Conservation (phyloP, 53 echinoderm and acorn worm genomes). For the Echinarachnius parma region DNA sequence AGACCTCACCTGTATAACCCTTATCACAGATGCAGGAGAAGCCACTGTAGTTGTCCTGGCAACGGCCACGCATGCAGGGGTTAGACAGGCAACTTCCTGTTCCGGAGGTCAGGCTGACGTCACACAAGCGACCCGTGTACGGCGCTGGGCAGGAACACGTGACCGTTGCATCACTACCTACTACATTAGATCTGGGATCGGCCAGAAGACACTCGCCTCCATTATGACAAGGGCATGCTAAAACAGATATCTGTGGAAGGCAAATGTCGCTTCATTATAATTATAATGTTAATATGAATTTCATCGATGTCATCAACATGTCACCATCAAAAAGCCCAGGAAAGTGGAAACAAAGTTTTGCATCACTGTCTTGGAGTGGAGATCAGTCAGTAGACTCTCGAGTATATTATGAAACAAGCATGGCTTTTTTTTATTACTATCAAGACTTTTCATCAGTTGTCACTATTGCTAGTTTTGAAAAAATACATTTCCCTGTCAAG, state of each 20-base stretch:
- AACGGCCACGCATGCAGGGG: slow-evolving; percentile 74
- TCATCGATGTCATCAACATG: no score
- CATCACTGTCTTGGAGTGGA: no score
- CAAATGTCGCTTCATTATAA: no score
- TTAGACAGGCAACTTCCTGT: slow-evolving; percentile 51
- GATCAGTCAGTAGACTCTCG: no score
- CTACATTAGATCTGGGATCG: slow-evolving; percentile 24
- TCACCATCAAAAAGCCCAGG: no score
- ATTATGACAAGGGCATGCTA: slow-evolving; percentile 60
- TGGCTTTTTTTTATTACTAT: no score
- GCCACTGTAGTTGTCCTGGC: slow-evolving; percentile 39
- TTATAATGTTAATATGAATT: no score
- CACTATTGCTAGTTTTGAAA: no score
- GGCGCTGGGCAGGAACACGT: slow-evolving; percentile 60
- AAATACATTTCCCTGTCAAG: no score
- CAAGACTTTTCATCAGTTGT: no score
- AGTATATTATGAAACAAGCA: no score
- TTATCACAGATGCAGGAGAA: slow-evolving; percentile 62
- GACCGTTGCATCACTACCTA: slow-evolving; percentile 39
- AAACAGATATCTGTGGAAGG: slow-evolving; percentile 61
- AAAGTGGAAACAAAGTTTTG: no score
- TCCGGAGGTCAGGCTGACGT: slow-evolving; percentile 35
- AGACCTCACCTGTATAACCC: slow-evolving; percentile 81
- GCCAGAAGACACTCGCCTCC: slow-evolving; percentile 60
- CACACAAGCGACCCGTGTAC: slow-evolving; percentile 66